Evolutionary conservation across 2,113 vertebrate species (phyloP).

Genomic region (Xyliphius kryptos): DNA sequence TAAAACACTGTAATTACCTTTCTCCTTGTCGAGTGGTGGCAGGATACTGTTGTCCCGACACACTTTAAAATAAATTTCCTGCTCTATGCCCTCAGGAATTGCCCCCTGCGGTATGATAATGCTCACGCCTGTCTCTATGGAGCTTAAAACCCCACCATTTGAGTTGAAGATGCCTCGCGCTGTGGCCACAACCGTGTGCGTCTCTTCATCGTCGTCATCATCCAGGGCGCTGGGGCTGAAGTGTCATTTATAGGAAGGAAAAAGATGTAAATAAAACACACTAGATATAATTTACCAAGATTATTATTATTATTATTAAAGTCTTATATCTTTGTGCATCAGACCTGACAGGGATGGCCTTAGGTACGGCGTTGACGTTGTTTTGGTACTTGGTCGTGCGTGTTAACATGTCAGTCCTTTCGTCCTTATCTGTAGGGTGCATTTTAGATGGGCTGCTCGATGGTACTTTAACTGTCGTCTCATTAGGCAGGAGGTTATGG

Average conservation of each 20-base stretch:
- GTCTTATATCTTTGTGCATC: too few species aligned
- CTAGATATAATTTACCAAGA: too few species aligned
- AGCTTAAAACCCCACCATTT: slow-evolving; percentile 93
- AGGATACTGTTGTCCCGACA: slow-evolving; percentile 98
- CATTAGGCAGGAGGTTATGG: slow-evolving; percentile 92
- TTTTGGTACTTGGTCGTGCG: slow-evolving; percentile 86
- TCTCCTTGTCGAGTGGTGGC: slow-evolving; percentile 96
- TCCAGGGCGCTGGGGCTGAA: slow-evolving; percentile 85
- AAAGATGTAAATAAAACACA: background rate
- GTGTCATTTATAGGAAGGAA: background rate
- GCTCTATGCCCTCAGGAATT: slow-evolving; percentile 90
- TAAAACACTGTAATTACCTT: too few species aligned
- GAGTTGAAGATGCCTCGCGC: slow-evolving; percentile 90
- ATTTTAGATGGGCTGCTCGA: slow-evolving; percentile 68
- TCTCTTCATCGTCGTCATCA: slow-evolving; percentile 92
- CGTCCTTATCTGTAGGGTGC: slow-evolving; percentile 77
- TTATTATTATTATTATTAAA: too few species aligned
- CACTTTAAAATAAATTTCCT: slow-evolving; percentile 99
- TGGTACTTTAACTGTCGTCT: slow-evolving; percentile 62
- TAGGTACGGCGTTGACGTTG: slow-evolving; percentile 81
- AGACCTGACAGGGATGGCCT: slow-evolving; percentile 93
- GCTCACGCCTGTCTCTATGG: slow-evolving; percentile 96
- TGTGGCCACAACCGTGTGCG: slow-evolving; percentile 94
- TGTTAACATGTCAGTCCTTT: slow-evolving; percentile 78
- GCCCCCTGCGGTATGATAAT: slow-evolving; percentile 98